Evolutionary conservation across 23 tunicate species (phyloP), one percentile per base, ranked within the genome.

Genomic region (Trididemnum clinides): DNA sequence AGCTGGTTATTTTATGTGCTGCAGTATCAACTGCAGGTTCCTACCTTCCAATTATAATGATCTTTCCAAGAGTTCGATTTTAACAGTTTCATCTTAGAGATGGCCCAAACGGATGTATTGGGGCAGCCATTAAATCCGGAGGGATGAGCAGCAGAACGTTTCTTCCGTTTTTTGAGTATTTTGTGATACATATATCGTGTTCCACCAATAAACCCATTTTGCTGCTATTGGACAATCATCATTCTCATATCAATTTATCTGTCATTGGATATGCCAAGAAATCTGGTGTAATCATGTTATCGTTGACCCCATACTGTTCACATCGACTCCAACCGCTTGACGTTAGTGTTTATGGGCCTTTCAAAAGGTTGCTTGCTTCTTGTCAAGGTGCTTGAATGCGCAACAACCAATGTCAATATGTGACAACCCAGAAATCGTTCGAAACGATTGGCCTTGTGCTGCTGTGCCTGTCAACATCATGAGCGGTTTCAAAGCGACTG

Each of bases 311-410:
- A 4, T 75, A 77, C 30, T 50, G 75, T 75, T 28, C 50, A 15
- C 82, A 77, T 21, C 22, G 75, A 77, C 73, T 80, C 4, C 85
- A 80, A 29, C 85, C 85, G 58, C 80, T 80, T 10, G 85, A 80
- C 29, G 80, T 80, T 29, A 18, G 81, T 25, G 85, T 80, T 15
- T 80, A 27, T 64, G 85, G 85, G 4, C 85, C 85, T 23, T 77
- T 77, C 33, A 77, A 77, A 27, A 15, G 73, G 19, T 77, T 20
- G 15, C 33, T 50, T n/a, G 5, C 6, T 21, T 50, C 82, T 19
- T 6, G 21, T 10, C n/a, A 26, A 28, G 75, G 50, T 50, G 20
- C 75, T 26, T 37, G 72, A 75, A 20, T n/a, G 23, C 26, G 66
- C 21, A 37, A 27, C 73, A 4, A 77, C 73, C 82, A 75, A 4